Conservation (phyloP, 1,140 invertebrate genomes). For the Pachypeltis micranthus region DNA sequence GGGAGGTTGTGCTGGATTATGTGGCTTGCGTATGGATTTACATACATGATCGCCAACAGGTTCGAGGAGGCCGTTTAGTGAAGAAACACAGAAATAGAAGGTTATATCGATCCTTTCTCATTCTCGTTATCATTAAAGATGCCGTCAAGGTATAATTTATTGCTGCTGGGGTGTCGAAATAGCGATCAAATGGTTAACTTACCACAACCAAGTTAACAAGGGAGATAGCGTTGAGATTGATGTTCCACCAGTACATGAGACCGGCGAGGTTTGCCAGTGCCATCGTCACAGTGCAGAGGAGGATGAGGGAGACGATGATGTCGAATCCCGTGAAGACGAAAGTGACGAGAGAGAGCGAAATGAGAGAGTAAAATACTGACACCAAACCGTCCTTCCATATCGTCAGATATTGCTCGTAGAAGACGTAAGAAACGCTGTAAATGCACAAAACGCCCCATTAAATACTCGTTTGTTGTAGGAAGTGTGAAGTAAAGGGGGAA, state of each 20-base stretch:
- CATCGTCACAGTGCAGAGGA: constrained; percentile 85
- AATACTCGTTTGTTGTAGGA: no score
- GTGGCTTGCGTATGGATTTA: no score
- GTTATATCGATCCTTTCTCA: not conserved
- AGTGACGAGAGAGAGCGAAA: constrained; percentile 87
- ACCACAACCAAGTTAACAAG: constrained; percentile 97
- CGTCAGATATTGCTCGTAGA: constrained; percentile 97
- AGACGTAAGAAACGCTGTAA: constrained; percentile 89
- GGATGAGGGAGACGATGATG: constrained; percentile 73
- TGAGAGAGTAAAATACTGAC: constrained; percentile 74
- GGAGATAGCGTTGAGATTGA: constrained; percentile 91
- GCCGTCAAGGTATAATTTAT: no score
- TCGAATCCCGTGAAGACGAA: constrained; percentile 91
- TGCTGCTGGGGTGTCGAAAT: no score
- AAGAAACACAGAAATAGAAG: not conserved
- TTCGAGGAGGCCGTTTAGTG: not conserved
- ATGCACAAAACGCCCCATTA: no score
- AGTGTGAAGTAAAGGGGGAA: no score
- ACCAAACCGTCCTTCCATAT: constrained; percentile 84
- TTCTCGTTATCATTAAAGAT: no score
- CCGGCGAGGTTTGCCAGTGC: constrained; percentile 84
- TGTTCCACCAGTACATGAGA: constrained; percentile 94
- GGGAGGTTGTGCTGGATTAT: no score
- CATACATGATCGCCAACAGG: no score
- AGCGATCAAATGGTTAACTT: constrained; percentile 33